These are phyloP conservation scores for Forbesichthys papilliferus DNA, from an alignment of 2,113 vertebrate genomes.

Conservation along the genomic window DNA sequence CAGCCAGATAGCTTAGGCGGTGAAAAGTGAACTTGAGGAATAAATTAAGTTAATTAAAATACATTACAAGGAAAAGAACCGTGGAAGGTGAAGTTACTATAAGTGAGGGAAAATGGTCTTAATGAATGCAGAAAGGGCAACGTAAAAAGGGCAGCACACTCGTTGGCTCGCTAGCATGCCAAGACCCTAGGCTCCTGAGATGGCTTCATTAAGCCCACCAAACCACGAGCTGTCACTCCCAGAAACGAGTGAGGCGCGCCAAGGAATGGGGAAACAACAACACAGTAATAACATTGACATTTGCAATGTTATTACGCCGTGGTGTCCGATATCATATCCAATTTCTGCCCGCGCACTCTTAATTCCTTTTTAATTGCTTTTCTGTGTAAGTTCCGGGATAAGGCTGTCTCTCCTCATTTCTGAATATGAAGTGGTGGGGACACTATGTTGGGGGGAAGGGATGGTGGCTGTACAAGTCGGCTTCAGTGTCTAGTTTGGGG, in stretches of 20 bases:
- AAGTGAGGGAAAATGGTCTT: slow-evolving; percentile 44
- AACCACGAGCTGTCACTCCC: slow-evolving; percentile 67
- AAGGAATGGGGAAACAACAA: slow-evolving; percentile 71
- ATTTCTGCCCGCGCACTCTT: slow-evolving; percentile 72
- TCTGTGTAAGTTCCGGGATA: slow-evolving; percentile 67
- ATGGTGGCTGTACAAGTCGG: slow-evolving; percentile 20
- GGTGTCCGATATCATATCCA: slow-evolving; percentile 72
- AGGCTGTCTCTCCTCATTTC: slow-evolving; percentile 75
- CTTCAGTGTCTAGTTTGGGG: slow-evolving; percentile 5
- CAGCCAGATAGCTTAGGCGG: neutral
- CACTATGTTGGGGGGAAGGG: slow-evolving; percentile 39
- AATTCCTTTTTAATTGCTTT: slow-evolving; percentile 79
- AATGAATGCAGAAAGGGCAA: slow-evolving; percentile 55
- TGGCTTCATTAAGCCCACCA: slow-evolving; percentile 68
- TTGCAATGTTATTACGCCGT: slow-evolving; percentile 55
- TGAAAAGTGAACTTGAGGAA: neutral
- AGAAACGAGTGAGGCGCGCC: slow-evolving; percentile 54
- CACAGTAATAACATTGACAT: slow-evolving; percentile 76
- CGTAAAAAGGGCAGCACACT: slow-evolving; percentile 53
- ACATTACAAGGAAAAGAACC: neutral
- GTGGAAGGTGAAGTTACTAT: slow-evolving; percentile 14
- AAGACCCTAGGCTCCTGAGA: slow-evolving; percentile 55
- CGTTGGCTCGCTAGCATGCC: slow-evolving; percentile 57
- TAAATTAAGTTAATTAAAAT: slow-evolving; percentile 26
- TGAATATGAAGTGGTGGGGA: slow-evolving; percentile 58